Conservation (phyloP, 2,888 invertebrate species). For the Pandemis corylana region DNA sequence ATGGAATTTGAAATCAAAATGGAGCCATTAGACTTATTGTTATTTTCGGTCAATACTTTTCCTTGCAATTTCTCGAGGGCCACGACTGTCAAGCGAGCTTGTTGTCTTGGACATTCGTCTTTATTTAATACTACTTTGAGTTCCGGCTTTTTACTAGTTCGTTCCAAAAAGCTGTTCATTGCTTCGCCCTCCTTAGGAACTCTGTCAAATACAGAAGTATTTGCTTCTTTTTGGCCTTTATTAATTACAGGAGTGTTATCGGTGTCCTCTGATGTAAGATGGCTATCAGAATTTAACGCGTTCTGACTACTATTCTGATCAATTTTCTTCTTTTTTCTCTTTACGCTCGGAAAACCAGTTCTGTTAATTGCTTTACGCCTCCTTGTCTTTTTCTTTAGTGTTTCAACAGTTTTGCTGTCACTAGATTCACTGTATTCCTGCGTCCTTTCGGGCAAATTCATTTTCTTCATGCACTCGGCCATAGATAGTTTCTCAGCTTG, state of each 20-base stretch:
- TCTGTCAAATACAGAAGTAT: conserved; percentile 85
- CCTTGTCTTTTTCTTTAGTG: conserved; percentile 79
- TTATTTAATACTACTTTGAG: conserved; percentile 80
- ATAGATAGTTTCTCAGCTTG: conserved; percentile 70
- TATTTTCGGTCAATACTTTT: conserved; percentile 65
- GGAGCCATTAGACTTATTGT: conserved; percentile 54
- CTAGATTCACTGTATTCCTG: conserved; percentile 57
- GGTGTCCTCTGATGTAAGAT: conserved; percentile 73
- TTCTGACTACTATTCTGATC: conserved; percentile 60
- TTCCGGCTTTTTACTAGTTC: conserved; percentile 81
- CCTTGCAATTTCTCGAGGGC: conserved; percentile 86
- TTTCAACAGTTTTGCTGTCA: conserved; percentile 62
- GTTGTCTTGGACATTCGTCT: conserved; percentile 77
- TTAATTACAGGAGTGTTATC: conserved; percentile 85
- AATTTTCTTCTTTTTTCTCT: conserved; percentile 91
- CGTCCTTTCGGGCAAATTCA: conserved; percentile 60
- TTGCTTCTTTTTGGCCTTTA: conserved; percentile 87
- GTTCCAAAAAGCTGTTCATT: conserved; percentile 87
- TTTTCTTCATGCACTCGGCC: conserved; percentile 64
- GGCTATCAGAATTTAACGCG: conserved; percentile 62
- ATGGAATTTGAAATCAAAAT: conserved; percentile 53
- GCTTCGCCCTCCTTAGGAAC: conserved; percentile 89
- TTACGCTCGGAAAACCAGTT: conserved; percentile 94
- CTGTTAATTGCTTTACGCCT: conserved; percentile 92
- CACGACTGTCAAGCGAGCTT: conserved; percentile 85